Conservation (phyloP, 2,113 vertebrate species). For the Piaya cayana region DNA sequence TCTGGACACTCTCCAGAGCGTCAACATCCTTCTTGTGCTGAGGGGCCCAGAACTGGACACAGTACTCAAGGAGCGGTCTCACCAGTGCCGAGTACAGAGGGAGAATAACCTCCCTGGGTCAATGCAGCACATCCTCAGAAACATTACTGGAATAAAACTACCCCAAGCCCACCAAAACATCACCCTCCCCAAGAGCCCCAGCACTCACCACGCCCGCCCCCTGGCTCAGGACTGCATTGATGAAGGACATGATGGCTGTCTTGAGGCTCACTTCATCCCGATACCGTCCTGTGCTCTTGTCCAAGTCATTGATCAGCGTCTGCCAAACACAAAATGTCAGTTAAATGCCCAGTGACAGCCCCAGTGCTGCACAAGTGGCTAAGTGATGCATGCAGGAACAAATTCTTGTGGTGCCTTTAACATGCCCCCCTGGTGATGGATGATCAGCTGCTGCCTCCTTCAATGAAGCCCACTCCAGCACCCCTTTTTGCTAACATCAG, state of each 20-base stretch:
- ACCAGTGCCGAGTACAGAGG: too few species aligned
- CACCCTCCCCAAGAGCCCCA: not conserved
- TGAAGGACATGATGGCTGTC: slow-evolving; percentile 99
- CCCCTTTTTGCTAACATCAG: not conserved
- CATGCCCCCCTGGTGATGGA: not conserved
- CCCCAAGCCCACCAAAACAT: not conserved
- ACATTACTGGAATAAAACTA: not conserved
- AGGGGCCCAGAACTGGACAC: too few species aligned
- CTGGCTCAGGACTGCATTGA: slow-evolving; percentile 97
- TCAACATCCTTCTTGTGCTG: too few species aligned
- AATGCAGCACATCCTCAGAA: not conserved
- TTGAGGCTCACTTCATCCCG: slow-evolving; percentile 97
- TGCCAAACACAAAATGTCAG: slow-evolving; percentile 36
- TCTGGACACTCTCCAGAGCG: too few species aligned
- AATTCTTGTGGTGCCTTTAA: rapidly evolving
- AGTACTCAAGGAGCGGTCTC: too few species aligned
- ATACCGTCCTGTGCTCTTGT: slow-evolving; percentile 94
- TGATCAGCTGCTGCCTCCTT: not conserved
- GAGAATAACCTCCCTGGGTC: too few species aligned
- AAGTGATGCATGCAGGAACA: not conserved
- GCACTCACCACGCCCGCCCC: slow-evolving; percentile 92
- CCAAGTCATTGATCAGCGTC: slow-evolving; percentile 96
- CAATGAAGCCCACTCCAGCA: not conserved
- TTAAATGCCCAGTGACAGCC: not conserved
- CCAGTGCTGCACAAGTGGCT: not conserved